These are phyloP conservation scores for Philaenus spumarius DNA, from an alignment of 1,140 invertebrate species.

Conservation along the genomic window DNA sequence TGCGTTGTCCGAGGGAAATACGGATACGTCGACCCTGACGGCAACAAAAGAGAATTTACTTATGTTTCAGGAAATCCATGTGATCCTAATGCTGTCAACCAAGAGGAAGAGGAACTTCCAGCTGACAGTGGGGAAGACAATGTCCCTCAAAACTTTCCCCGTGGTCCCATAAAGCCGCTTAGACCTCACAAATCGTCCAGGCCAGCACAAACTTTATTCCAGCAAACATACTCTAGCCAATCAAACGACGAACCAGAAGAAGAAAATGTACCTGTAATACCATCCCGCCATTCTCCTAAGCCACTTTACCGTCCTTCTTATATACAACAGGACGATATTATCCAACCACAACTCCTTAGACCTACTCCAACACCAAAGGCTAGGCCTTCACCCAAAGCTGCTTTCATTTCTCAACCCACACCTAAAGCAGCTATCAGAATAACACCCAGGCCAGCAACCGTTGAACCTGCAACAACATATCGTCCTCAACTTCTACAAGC, in stretches of 20 bases:
- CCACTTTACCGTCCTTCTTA: slow-evolving; percentile 35
- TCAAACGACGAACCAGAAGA: slow-evolving; percentile 47
- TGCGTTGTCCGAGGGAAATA: slow-evolving; percentile 84
- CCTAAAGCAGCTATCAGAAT: slow-evolving; percentile 44
- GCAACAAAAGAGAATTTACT: slow-evolving; percentile 78
- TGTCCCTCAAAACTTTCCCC: slow-evolving; percentile 29
- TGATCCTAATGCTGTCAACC: slow-evolving; percentile 69
- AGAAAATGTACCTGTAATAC: slow-evolving; percentile 53
- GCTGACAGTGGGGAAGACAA: slow-evolving; percentile 34
- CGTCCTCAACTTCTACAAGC: slow-evolving; percentile 54
- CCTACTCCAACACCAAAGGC: slow-evolving; percentile 44
- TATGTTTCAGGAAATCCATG: slow-evolving; percentile 89
- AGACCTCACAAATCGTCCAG: slow-evolving; percentile 29
- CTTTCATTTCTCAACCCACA: slow-evolving; percentile 18
- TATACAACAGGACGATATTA: slow-evolving; percentile 36
- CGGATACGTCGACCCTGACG: slow-evolving; percentile 81
- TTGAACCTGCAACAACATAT: slow-evolving; percentile 56
- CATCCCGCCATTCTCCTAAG: slow-evolving; percentile 45
- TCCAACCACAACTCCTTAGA: slow-evolving; percentile 36
- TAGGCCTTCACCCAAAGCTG: slow-evolving; percentile 27
- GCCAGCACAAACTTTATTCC: slow-evolving; percentile 37
- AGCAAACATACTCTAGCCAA: slow-evolving; percentile 35
- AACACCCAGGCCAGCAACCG: slow-evolving; percentile 46
- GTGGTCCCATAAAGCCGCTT: not conserved
- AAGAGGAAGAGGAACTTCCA: slow-evolving; percentile 49